Conservation (phyloP, 2,888 invertebrate species). For the Andrena chrysosceles region DNA sequence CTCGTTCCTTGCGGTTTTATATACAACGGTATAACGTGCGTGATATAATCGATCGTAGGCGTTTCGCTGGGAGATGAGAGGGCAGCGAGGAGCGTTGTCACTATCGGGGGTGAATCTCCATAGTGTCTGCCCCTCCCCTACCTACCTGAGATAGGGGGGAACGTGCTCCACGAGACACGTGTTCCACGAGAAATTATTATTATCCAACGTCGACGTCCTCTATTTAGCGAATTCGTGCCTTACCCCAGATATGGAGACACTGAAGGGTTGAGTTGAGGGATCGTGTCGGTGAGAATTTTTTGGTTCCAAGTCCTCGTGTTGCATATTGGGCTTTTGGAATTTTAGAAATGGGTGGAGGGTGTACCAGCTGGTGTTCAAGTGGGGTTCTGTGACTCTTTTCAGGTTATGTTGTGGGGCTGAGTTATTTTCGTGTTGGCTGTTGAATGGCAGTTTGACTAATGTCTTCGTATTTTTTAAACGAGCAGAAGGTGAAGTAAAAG, state of each 20-base stretch:
- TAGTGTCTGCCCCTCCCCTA: conserved; percentile 21
- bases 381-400: neutral
- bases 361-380: neutral
- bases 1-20: conserved; percentile 57
- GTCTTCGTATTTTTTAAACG: neutral
- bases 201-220: conserved; percentile 7
- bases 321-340: neutral
- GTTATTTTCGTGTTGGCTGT: neutral
- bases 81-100: conserved; percentile 60
- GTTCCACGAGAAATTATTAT: conserved; percentile 30
- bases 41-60: conserved; percentile 68
- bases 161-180: conserved; percentile 18
- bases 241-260: neutral
- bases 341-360: neutral
- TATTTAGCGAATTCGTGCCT: neutral
- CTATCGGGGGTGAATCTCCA: conserved; percentile 61
- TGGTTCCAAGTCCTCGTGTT: neutral
- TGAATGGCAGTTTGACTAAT: neutral
- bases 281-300: neutral
- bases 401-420: neutral
- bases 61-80: conserved; percentile 59
- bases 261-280: neutral
- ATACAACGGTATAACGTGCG: conserved; percentile 62
- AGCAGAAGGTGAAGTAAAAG: neutral
- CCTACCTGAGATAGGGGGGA: conserved; percentile 1